Evolutionary conservation across 2,797 vertebrate species (phyloP).

Genomic region (Paedocypris micromegethes): DNA sequence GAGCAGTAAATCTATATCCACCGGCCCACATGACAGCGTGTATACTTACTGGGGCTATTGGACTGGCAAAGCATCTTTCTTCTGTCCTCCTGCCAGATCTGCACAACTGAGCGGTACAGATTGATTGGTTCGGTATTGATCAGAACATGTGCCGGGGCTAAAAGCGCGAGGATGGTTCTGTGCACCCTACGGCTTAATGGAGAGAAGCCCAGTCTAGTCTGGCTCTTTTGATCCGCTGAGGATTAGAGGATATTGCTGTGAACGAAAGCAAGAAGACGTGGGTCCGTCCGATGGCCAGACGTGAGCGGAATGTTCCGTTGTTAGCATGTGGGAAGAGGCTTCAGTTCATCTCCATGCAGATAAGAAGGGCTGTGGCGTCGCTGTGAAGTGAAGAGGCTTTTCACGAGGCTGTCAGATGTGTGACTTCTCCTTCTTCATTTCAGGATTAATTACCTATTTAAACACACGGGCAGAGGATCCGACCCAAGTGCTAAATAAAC

Average conservation of each 20-base stretch:
- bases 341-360: constrained; percentile 1
- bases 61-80: constrained; percentile 48
- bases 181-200: constrained; percentile 62
- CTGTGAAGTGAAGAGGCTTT: neutral
- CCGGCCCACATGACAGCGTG: constrained; percentile 50
- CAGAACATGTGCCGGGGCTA: constrained; percentile 58
- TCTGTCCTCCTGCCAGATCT: constrained; percentile 20
- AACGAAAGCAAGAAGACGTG: constrained; percentile 61
- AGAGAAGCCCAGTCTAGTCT: constrained; percentile 58
- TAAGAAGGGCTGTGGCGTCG: neutral
- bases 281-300: constrained; percentile 34
- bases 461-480: constrained; percentile 32
- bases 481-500: constrained; percentile 16
- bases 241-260: constrained; percentile 66
- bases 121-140: constrained; percentile 71
- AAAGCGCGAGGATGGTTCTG: constrained; percentile 49
- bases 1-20: neutral
- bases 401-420: constrained; percentile 23
- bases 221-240: constrained; percentile 68
- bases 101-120: constrained; percentile 41
- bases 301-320: constrained; percentile 38
- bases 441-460: constrained; percentile 42
- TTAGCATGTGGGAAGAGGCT: neutral
- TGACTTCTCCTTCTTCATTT: constrained; percentile 35
- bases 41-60: constrained; percentile 49